A percentile compares a stretch with the other conserved stretches of the same genome.
Evolutionary conservation across 30 jellyfish, hydroid and myxozoan species (phyloP).

Genomic region (Aurelia aurita): DNA sequence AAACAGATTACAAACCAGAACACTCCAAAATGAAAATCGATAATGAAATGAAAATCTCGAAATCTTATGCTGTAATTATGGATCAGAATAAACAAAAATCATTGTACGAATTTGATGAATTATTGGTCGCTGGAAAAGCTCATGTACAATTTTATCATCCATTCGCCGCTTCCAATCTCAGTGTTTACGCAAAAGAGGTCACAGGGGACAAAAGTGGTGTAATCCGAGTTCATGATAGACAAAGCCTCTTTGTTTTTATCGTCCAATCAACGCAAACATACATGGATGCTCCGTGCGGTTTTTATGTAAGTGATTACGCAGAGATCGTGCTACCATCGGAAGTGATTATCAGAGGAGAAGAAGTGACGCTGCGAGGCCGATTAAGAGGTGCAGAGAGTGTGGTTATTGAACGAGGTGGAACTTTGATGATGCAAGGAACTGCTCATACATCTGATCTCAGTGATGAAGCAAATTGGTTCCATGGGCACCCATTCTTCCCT

Average conservation of each 20-base stretch:
- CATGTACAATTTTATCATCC: conserved; percentile 64
- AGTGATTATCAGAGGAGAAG: conserved; percentile 68
- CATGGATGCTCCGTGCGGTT: conserved; percentile 81
- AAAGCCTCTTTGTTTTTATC: conserved; percentile 57
- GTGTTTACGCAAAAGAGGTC: conserved; percentile 61
- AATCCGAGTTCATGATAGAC: conserved; percentile 52
- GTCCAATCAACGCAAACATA: conserved; percentile 76
- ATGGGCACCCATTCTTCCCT: conserved; percentile 59
- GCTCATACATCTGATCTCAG: conserved; percentile 63
- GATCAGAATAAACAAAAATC: conserved; percentile 40
- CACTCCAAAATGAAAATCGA: conserved; percentile 43
- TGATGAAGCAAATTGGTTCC: conserved; percentile 65
- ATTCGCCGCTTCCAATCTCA: conserved; percentile 26
- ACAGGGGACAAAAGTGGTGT: conserved; percentile 75
- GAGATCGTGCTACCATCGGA: conserved; percentile 69
- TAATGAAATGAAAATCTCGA: conserved; percentile 15
- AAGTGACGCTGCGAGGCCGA: conserved; percentile 62
- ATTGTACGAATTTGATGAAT: conserved; percentile 51
- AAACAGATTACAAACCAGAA: conserved; percentile 59
- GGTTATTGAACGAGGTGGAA: conserved; percentile 65
- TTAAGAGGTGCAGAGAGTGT: conserved; percentile 51
- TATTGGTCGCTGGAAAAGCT: conserved; percentile 60
- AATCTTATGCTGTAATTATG: conserved; percentile 55
- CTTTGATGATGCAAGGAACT: conserved; percentile 28
- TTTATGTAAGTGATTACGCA: conserved; percentile 57